Evolutionary conservation across 2,797 vertebrate species (phyloP).

Genomic region (Phrynocephalus guinanensis): DNA sequence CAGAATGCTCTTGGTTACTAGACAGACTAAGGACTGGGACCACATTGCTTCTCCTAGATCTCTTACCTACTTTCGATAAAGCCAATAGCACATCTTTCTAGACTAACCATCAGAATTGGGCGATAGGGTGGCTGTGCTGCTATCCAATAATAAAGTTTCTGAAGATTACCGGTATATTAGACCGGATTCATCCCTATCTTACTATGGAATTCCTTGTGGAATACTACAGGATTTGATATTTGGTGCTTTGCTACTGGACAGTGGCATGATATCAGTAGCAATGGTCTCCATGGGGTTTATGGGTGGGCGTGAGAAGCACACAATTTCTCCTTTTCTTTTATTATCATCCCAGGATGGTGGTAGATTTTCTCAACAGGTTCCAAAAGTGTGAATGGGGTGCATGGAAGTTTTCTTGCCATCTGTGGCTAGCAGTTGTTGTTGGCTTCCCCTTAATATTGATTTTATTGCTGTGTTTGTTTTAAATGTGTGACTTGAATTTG

Average conservation of each 20-base stretch:
- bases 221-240: not conserved
- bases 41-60: not conserved
- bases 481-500: not conserved
- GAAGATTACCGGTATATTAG: not conserved
- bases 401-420: not conserved
- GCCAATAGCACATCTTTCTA: not conserved
- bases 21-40: too few species aligned
- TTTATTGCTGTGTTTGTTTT: not conserved
- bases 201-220: not conserved
- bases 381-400: not conserved
- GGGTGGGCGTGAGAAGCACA: not conserved
- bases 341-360: too few species aligned
- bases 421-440: not conserved
- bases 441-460: not conserved
- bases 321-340: not conserved
- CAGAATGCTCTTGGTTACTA: not conserved
- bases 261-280: not conserved
- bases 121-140: not conserved
- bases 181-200: not conserved
- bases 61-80: not conserved
- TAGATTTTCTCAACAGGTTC: not conserved
- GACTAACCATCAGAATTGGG: not conserved
- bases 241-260: not conserved
- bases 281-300: not conserved
- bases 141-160: not conserved